phyloP scores from a whole-genome alignment of 2,113 vertebrate species.

The rabbit (Oryctolagus cuniculus) region DNA sequence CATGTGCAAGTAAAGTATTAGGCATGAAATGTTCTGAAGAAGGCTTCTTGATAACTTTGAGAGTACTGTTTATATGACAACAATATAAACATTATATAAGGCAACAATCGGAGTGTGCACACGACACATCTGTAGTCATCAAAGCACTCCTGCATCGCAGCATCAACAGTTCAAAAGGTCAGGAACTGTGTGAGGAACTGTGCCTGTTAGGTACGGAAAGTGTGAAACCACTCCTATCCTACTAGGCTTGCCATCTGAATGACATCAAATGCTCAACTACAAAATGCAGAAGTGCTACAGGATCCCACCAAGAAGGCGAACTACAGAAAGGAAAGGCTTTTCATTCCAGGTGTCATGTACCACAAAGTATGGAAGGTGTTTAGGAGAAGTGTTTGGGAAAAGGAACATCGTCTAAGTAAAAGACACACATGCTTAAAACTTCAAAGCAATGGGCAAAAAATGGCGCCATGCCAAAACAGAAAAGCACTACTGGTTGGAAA shows the following conservation, averaged over 20 bases:
- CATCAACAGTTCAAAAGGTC: constrained; percentile 1
- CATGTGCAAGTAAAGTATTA: constrained; percentile 39
- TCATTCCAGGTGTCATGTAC: background rate
- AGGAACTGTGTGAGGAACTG: background rate
- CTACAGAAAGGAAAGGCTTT: background rate
- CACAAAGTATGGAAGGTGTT: background rate
- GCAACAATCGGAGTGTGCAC: background rate
- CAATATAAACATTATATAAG: background rate
- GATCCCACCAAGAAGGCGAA: background rate
- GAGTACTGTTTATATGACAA: constrained; percentile 23
- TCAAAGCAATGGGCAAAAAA: background rate
- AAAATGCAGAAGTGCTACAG: background rate
- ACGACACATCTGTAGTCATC: background rate
- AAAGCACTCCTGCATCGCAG: background rate
- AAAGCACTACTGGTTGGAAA: background rate
- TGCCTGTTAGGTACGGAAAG: background rate
- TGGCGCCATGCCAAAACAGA: background rate
- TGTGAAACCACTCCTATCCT: background rate
- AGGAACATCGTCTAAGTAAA: background rate
- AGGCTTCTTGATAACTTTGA: background rate
- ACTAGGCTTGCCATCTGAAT: background rate
- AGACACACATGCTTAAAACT: background rate
- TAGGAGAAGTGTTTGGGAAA: background rate
- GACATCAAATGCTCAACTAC: background rate
- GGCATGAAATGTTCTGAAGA: background rate